Evolutionary conservation across 2,113 vertebrate genomes (phyloP).

Genomic region (Eolophus roseicapilla): DNA sequence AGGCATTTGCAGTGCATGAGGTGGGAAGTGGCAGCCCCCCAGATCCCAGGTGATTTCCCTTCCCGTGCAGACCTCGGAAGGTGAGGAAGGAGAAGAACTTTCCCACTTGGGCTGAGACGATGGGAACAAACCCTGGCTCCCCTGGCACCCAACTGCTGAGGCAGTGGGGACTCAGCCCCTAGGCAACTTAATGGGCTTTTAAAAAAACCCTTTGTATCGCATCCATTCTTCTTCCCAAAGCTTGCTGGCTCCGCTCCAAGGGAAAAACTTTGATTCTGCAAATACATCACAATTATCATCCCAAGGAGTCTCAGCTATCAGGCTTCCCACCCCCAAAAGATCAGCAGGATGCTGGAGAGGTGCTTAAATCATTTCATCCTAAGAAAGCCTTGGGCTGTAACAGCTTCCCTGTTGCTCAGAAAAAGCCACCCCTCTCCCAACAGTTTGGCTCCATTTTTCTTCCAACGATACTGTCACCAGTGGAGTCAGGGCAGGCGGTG

Average conservation of each 20-base stretch:
- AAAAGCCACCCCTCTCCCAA: constrained; percentile 4
- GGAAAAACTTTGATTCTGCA: constrained; percentile 59
- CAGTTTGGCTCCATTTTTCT: constrained; percentile 4
- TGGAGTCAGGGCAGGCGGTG: background rate
- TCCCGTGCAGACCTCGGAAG: background rate
- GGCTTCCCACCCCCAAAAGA: background rate
- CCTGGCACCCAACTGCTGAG: background rate
- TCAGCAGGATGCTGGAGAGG: constrained; percentile 15
- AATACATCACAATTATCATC: constrained; percentile 54
- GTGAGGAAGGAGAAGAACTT: background rate
- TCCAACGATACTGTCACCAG: background rate
- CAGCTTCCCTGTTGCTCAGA: background rate
- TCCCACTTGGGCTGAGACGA: background rate
- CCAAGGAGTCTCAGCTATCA: constrained; percentile 10
- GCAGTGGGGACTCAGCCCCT: constrained; percentile 43
- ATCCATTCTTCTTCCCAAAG: constrained; percentile 54
- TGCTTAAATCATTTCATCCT: constrained; percentile 49
- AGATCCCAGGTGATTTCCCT: background rate
- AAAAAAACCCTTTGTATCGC: constrained; percentile 36
- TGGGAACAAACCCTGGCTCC: background rate
- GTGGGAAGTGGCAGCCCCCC: background rate
- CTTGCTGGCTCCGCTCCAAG: constrained; percentile 30
- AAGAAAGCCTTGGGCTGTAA: constrained; percentile 34
- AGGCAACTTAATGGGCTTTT: constrained; percentile 47
- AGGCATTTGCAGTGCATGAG: background rate